A percentile compares a stretch with the other conserved stretches of the same genome.
Evolutionary conservation across 1,140 invertebrate species (phyloP).

Genomic region (Amyelois transitella): DNA sequence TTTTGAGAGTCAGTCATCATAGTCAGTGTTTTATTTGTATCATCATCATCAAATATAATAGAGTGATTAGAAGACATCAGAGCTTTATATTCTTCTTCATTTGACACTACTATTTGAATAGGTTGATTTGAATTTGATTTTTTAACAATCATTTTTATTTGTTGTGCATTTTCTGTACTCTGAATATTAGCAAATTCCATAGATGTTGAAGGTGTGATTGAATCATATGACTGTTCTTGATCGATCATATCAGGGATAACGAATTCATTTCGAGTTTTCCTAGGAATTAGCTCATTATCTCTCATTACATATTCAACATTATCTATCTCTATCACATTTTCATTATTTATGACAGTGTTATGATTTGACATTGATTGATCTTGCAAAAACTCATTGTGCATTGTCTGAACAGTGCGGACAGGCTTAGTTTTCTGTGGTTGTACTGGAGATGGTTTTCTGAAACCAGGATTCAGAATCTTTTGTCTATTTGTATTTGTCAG

Average conservation of each 20-base stretch:
- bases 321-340: constrained; percentile 75
- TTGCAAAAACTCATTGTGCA: constrained; percentile 16
- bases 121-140: constrained; percentile 56
- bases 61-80: constrained; percentile 59
- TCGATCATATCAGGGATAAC: constrained; percentile 30
- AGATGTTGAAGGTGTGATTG: constrained; percentile 29
- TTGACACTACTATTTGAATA: constrained; percentile 68
- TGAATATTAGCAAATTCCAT: constrained; percentile 34
- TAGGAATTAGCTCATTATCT: constrained; percentile 51
- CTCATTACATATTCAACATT: constrained; percentile 73
- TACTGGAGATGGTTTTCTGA: constrained; percentile 18
- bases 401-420: constrained; percentile 3
- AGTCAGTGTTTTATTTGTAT: constrained; percentile 47
- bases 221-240: constrained; percentile 22
- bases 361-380: constrained; percentile 15
- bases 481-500: constrained; percentile 28
- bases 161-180: constrained; percentile 18
- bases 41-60: constrained; percentile 57
- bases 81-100: constrained; percentile 69
- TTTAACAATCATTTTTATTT: constrained; percentile 40
- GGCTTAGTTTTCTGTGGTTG: constrained; percentile 11
- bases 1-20: constrained; percentile 41
- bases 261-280: constrained; percentile 35
- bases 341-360: constrained; percentile 38
- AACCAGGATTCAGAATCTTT: constrained; percentile 53